Base-by-base conservation (phyloP, 2,113 vertebrate species). In the Calidris pygmaea region DNA sequence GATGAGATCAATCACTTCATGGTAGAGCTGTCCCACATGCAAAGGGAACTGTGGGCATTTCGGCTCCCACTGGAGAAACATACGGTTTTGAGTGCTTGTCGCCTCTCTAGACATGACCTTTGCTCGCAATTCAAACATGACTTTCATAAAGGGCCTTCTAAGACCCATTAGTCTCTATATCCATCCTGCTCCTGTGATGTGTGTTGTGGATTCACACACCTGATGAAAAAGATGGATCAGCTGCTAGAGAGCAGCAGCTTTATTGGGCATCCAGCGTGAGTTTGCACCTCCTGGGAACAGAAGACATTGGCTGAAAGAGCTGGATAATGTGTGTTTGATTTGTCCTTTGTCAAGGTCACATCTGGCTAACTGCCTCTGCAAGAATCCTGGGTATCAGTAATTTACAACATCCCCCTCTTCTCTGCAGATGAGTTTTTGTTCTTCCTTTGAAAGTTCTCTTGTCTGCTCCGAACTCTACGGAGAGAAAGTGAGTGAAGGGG, bases 401-500 rank as follows among this genome's bases (percentile, higher is more conserved):
- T 96, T 96, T 96, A 91, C 85, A 73, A n/a, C 43, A 63, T 87
- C 53, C 70, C 23, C 14, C 37, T 86, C 32, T 79, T 59, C 85
- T 73, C 95, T 21, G 2, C 81, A 43, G 56, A n/a, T 68, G 62
- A 74, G 9, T 76, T 93, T 88, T 75, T 73, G 67, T 73, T 93
- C 95, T 92, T 93, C 70, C 90, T 94, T 68, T 91, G 93, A 95
- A 94, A 83, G 58, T 80, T 96, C 76, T 91, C 91, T 74, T 70
- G 48, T 89, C 82, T 87, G 71, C 70, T 79, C 52, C 1, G 4
- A 95, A 85, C 63, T 78, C 75, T 94, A 68, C 7, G 43, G 85
- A 95, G 90, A 90, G 80, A 93, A 97, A 96, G 89, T 85, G 92
- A 97, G 96, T 96, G 95, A 97, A 97, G 95, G 90, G 90, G 45